Base-by-base conservation (phyloP, 2,113 vertebrate species). In the Struthio camelus region DNA sequence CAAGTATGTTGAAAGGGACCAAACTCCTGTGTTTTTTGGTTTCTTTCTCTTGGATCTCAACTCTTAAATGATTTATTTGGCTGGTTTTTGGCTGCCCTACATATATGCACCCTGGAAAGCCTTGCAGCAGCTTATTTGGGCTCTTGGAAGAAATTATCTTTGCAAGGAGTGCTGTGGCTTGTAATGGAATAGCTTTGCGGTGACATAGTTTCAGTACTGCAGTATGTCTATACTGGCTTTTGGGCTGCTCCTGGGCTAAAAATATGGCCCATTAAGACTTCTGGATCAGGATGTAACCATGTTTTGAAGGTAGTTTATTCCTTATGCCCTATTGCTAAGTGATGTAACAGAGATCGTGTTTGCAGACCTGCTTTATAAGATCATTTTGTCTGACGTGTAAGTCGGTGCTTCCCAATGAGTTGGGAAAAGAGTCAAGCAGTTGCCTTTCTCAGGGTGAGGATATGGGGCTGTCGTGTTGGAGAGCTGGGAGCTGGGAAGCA, bases 181-280 rank as follows among this genome's bases (percentile, higher is more conserved):
- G n/a, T 89, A 82, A 69, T 64, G 88, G 80, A 90, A 67, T 81
- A 81, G 62, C 88, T 90, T 92, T 76, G 62, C 51, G 80, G 69
- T 89, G 80, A 76, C 53, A 64, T 64, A 17, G 58, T 89, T 95
- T 89, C 82, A 76, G 79, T 75, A 69, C 69, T 48, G 85, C 46
- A 46, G 34, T 84, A 11, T 76, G 70, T 93, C 85, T 82, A 27
- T 72, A 25, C 73, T 89, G 62, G 24, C 92, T 96, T 96, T 70
- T 56, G 61, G 70, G 80, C 89, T 92, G 24, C 85, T 96, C 53
- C n/a, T 64, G 67, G 62, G 50, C 85, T 95, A 78, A 95, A 95
- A 91, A 90, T 96, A 83, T 1, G 42, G 28, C 54, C 80, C 54
- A 71, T 96, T 95, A 95, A 93, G 87, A 73, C 71, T 93, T 73